phyloP scores from a whole-genome alignment of 2,888 invertebrate genomes.

The Lasioglossum figueresi region DNA sequence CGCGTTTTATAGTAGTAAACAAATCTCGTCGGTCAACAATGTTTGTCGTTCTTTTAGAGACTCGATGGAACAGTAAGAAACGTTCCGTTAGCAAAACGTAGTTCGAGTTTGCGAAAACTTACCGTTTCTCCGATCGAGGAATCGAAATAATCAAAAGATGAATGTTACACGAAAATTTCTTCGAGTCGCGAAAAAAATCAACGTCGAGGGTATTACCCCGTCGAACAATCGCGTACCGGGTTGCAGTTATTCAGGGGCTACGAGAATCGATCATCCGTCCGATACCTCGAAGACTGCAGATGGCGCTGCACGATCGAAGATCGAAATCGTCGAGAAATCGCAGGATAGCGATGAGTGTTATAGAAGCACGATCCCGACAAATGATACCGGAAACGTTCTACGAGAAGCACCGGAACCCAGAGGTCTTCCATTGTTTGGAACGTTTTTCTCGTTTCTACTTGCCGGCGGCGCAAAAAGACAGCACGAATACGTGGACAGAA shows the following conservation, averaged over 20 bases:
- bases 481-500: constrained; percentile 90
- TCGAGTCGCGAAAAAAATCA: neutral
- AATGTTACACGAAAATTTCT: constrained; percentile 32
- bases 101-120: too few relatives aligned
- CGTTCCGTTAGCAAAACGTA: neutral
- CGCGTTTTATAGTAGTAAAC: constrained; percentile 1
- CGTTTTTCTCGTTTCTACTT: constrained; percentile 68
- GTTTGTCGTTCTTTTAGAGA: neutral
- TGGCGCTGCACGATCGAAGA: constrained; percentile 6
- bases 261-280: constrained; percentile 43
- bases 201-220: neutral
- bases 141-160: constrained; percentile 22
- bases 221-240: neutral
- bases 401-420: constrained; percentile 81
- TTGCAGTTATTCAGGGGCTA: constrained; percentile 41
- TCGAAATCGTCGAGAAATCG: constrained; percentile 16
- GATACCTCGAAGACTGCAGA: constrained; percentile 40
- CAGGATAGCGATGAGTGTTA: constrained; percentile 34
- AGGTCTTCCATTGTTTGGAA: constrained; percentile 74
- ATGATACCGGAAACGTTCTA: neutral
- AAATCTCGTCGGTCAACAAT: neutral
- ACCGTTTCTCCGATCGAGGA: neutral
- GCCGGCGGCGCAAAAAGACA: constrained; percentile 86
- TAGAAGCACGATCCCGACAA: constrained; percentile 7
- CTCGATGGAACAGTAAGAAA: neutral